Conservation (phyloP, 2,888 invertebrate species). For the Physocephala rufipes region DNA sequence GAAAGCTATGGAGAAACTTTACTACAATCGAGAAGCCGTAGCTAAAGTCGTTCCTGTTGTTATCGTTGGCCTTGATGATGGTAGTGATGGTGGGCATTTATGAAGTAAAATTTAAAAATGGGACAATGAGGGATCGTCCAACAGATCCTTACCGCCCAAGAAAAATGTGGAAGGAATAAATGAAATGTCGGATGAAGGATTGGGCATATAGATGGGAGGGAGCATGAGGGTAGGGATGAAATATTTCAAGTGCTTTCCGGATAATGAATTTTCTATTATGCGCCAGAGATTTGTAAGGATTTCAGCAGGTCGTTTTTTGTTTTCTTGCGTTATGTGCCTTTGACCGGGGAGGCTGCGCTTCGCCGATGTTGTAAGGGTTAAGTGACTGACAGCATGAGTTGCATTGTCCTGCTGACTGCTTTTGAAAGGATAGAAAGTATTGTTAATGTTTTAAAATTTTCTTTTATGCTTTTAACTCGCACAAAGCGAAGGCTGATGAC, state of each 20-base stretch:
- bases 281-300: conserved; percentile 36
- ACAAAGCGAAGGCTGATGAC: conserved; percentile 14
- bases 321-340: conserved; percentile 9
- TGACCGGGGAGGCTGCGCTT: not conserved
- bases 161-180: not conserved
- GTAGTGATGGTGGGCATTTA: conserved; percentile 1
- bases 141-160: too few species aligned
- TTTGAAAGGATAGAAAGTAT: conserved; percentile 35
- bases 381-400: conserved; percentile 31
- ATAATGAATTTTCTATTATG: conserved; percentile 49
- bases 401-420: conserved; percentile 27
- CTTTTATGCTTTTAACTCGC: conserved; percentile 36
- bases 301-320: conserved; percentile 25
- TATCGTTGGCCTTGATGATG: not conserved
- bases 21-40: not conserved
- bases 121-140: too few species aligned
- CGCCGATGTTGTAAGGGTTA: conserved; percentile 24
- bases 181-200: not conserved
- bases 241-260: conserved; percentile 51
- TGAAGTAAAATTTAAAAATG: not conserved
- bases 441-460: conserved; percentile 34
- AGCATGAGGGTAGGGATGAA: conserved; percentile 14
- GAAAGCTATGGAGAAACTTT: not conserved
- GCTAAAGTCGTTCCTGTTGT: not conserved
- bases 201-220: not conserved